These are phyloP conservation scores for Aplodontia rufa DNA, from an alignment of 2,113 vertebrate genomes.

Conservation along the genomic window DNA sequence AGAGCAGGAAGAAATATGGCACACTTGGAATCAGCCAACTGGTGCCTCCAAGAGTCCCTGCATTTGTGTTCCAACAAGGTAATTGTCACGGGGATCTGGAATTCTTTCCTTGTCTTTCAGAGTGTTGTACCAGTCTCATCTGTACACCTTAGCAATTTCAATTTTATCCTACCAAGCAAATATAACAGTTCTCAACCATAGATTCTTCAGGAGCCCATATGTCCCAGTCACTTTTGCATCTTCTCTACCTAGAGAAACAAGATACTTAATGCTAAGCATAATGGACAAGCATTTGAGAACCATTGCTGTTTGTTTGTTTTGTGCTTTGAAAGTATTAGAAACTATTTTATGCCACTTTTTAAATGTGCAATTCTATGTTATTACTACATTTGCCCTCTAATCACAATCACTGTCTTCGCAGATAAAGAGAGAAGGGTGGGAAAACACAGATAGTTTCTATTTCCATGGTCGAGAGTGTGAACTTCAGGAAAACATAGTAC, in stretches of 20 bases:
- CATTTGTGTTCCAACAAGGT: not conserved
- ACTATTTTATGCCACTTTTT: not conserved
- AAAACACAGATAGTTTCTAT: not conserved
- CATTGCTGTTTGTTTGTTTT: not conserved
- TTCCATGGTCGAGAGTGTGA: not conserved
- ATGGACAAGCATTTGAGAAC: not conserved
- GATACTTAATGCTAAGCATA: not conserved
- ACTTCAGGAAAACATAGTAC: not conserved
- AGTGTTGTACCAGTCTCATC: not conserved
- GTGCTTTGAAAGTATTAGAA: not conserved
- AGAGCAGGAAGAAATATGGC: not conserved
- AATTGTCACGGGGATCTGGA: not conserved
- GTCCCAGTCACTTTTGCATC: not conserved
- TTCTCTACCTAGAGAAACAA: not conserved
- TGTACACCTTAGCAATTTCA: not conserved
- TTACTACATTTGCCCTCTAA: not conserved
- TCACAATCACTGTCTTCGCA: not conserved
- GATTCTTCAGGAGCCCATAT: not conserved
- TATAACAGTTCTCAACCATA: not conserved
- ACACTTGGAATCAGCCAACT: not conserved
- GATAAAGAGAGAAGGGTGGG: not conserved
- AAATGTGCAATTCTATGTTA: not conserved
- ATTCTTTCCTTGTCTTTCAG: slow-evolving; percentile 7
- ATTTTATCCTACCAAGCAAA: not conserved
- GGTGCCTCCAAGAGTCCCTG: not conserved